Evolutionary conservation across 2,797 vertebrate genomes (phyloP), one percentile per base, ranked within the genome.

Genomic region (Muraenolepis orangiensis): DNA sequence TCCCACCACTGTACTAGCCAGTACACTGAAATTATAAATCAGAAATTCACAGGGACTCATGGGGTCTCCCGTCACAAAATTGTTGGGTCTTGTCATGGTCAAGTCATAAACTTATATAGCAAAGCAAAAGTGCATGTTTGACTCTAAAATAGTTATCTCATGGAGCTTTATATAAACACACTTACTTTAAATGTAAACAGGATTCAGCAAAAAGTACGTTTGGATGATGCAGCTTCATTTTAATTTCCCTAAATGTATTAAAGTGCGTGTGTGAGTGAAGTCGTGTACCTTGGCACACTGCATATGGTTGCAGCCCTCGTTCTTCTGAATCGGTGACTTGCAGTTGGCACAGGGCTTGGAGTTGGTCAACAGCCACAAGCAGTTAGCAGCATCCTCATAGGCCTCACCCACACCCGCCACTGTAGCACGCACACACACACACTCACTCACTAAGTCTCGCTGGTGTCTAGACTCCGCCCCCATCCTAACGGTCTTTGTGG

Each of bases 321-420:
- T 99, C 94, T 99, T 99, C 93, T 99, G 98, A 92, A 99, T 99
- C 26, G 97, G 97, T 77, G 98, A 98, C 90, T 99, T 99, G 93
- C 98, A 99, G 92, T 98, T 99, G 92, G 97, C 96, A 81, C 98
- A 99, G 0, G 98, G 94, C 88, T 99, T 99, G 83, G 96, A 97
- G 93, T 99, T 99, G 38, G 96, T 98, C 86, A 99, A 90, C 85
- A 99, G 92, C 98, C 98, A 99, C 80, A 99, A 93, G 88, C 97
- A 99, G 92, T 99, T 99, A 89, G 98, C 98, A 85, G 98, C 98
- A 67, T 99, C 98, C 86, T 99, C 98, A 75, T 96, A 98, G n/a
- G 97, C 97, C 89, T 97, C 98, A 72, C 95, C 95, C 88, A 99
- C 98, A 87, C 98, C 98, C 82, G 95, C 97, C 84, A 99, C 98